Conservation (phyloP, 1,140 invertebrate genomes). For the Drosophila sp. region DNA sequence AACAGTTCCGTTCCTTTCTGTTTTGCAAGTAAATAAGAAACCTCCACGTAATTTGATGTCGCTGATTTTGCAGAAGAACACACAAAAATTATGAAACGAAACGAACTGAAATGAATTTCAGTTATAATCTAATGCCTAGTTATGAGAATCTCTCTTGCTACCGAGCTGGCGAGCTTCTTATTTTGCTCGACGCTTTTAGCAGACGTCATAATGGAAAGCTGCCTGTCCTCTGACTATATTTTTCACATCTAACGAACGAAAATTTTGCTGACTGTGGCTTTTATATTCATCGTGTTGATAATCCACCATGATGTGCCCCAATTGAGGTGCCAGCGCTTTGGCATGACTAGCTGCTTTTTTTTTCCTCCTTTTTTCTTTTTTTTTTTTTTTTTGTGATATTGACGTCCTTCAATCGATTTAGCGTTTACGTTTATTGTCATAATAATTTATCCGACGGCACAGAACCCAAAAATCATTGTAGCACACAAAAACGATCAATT, state of each 20-base stretch:
- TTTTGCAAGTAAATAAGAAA: conserved; percentile 9
- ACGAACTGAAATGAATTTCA: not conserved
- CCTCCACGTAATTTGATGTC: not conserved
- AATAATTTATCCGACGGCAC: conserved; percentile 3
- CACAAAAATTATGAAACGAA: not conserved
- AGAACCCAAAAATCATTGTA: not conserved
- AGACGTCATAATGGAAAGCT: conserved; percentile 7
- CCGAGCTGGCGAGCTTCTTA: not conserved
- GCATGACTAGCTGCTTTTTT: not conserved
- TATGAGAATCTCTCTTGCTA: not conserved
- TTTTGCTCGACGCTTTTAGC: not conserved
- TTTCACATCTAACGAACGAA: conserved; percentile 2
- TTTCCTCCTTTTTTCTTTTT: not conserved
- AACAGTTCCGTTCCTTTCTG: not conserved
- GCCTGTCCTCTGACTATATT: not conserved
- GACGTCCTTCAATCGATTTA: conserved; percentile 10
- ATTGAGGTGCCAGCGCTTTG: conserved; percentile 7
- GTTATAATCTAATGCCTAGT: not conserved
- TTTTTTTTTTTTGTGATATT: not conserved
- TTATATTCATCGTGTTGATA: conserved; percentile 13
- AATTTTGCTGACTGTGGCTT: conserved; percentile 4
- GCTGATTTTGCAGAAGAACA: not conserved
- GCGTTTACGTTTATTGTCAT: conserved; percentile 7
- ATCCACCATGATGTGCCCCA: conserved; percentile 8
- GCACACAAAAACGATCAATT: not conserved